phyloP scores from a whole-genome alignment of 37 sponge, comb jelly and placozoan species.

The Oscarella lobularis region DNA sequence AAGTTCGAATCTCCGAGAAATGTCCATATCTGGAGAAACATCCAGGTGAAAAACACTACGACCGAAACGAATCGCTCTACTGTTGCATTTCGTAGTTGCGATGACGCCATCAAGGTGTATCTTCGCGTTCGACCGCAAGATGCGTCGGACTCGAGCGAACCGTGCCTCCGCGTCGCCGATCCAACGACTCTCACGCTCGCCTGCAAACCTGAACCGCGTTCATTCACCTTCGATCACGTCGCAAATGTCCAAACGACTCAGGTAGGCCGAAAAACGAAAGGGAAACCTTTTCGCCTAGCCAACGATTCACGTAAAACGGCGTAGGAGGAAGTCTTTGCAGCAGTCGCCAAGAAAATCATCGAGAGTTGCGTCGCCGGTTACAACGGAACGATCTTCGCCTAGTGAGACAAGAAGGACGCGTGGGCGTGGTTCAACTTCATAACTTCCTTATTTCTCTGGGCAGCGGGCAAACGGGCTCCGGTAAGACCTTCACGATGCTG shows the following conservation, averaged over 20 bases:
- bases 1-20: too few relatives aligned
- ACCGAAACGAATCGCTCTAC: too few relatives aligned
- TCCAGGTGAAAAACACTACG: too few relatives aligned
- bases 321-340: slow-evolving; percentile 64
- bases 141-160: slow-evolving; percentile 11
- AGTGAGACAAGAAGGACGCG: slow-evolving; percentile 54
- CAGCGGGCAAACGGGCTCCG: slow-evolving; percentile 86
- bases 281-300: too few relatives aligned
- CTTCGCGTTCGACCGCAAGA: slow-evolving; percentile 55
- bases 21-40: too few relatives aligned
- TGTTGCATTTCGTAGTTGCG: slow-evolving; percentile 7
- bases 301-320: too few relatives aligned
- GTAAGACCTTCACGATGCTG: slow-evolving; percentile 83
- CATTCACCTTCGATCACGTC: slow-evolving; percentile 76
- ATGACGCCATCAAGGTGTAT: slow-evolving; percentile 60
- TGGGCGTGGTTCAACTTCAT: too few relatives aligned
- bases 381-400: slow-evolving; percentile 84
- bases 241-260: slow-evolving; percentile 49
- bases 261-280: slow-evolving; percentile 21
- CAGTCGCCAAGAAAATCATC: slow-evolving; percentile 54
- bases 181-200: slow-evolving; percentile 24
- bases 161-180: slow-evolving; percentile 27
- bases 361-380: slow-evolving; percentile 74
- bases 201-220: slow-evolving; percentile 38
- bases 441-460: too few relatives aligned